Evolutionary conservation across 2,797 vertebrate species (phyloP).

Genomic region (Eurystomus glaucurus): DNA sequence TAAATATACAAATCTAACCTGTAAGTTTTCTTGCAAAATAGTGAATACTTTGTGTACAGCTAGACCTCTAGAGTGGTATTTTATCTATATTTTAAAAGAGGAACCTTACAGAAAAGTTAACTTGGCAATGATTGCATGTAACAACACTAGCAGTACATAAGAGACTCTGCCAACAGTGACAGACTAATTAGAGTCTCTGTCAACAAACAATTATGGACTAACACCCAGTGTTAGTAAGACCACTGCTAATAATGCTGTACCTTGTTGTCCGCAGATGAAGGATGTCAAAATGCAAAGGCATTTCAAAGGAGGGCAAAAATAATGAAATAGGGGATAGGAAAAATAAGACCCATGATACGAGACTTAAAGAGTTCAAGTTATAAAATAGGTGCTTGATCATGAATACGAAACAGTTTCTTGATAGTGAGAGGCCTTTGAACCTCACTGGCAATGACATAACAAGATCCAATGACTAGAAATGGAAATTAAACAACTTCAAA

Average conservation of each 20-base stretch:
- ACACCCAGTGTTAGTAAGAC: not conserved
- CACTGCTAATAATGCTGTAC: not conserved
- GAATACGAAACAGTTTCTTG: slow-evolving; percentile 37
- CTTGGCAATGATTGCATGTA: not conserved
- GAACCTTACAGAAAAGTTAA: not conserved
- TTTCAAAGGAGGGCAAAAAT: slow-evolving; percentile 41
- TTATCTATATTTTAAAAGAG: not conserved
- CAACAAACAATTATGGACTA: not conserved
- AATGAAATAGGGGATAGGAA: not conserved
- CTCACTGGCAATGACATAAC: slow-evolving; percentile 59
- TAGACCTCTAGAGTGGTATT: not conserved
- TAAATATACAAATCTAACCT: not conserved
- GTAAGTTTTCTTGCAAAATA: not conserved
- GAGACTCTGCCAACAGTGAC: not conserved
- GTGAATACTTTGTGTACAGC: not conserved
- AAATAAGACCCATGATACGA: not conserved
- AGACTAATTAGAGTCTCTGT: not conserved
- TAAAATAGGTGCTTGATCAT: slow-evolving; percentile 24
- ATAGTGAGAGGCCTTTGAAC: slow-evolving; percentile 57
- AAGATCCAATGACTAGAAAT: slow-evolving; percentile 35
- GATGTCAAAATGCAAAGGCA: not conserved
- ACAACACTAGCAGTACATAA: not conserved
- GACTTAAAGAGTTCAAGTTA: slow-evolving; percentile 1
- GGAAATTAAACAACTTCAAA: slow-evolving; percentile 59
- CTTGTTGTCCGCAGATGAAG: not conserved